These are phyloP conservation scores for Phortica magna DNA, from an alignment of 2,888 invertebrate genomes.

Conservation along the genomic window DNA sequence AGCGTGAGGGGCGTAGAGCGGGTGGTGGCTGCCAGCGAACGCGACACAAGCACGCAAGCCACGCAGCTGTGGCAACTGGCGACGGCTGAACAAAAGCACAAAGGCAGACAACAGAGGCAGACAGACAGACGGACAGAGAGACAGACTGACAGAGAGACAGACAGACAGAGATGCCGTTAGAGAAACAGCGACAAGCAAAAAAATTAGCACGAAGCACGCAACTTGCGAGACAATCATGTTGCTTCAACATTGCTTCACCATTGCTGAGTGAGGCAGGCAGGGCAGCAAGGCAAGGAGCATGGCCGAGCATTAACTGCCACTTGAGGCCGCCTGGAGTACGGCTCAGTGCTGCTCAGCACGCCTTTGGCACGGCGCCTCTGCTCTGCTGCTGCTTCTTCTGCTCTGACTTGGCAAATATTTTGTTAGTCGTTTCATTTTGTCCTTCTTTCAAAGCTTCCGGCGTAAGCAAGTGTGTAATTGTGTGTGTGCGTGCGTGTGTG, in stretches of 20 bases:
- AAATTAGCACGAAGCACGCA: slow-evolving; percentile 48
- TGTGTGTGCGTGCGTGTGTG: background rate
- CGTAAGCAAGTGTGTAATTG: background rate
- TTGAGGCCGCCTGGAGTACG: background rate
- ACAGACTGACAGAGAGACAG: background rate
- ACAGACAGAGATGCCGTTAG: background rate
- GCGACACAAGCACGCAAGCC: slow-evolving; percentile 6
- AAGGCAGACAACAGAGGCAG: slow-evolving; percentile 2
- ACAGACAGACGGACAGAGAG: slow-evolving; percentile 3
- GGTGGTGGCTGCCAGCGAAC: background rate
- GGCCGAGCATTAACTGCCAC: background rate
- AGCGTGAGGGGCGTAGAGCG: background rate
- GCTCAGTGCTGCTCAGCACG: background rate
- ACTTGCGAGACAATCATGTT: background rate
- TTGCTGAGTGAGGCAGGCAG: background rate
- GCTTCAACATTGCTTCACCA: too few species aligned
- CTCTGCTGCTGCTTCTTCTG: slow-evolving; percentile 5
- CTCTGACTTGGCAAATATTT: slow-evolving; percentile 7
- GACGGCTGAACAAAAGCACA: slow-evolving; percentile 6
- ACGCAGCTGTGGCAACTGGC: slow-evolving; percentile 14
- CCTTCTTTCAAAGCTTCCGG: background rate
- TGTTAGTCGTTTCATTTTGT: background rate
- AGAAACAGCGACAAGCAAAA: slow-evolving; percentile 36
- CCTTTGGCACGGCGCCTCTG: background rate
- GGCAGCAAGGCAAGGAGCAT: background rate